Conservation (phyloP, 2,888 invertebrate genomes). For the Coenonympha arcania region DNA sequence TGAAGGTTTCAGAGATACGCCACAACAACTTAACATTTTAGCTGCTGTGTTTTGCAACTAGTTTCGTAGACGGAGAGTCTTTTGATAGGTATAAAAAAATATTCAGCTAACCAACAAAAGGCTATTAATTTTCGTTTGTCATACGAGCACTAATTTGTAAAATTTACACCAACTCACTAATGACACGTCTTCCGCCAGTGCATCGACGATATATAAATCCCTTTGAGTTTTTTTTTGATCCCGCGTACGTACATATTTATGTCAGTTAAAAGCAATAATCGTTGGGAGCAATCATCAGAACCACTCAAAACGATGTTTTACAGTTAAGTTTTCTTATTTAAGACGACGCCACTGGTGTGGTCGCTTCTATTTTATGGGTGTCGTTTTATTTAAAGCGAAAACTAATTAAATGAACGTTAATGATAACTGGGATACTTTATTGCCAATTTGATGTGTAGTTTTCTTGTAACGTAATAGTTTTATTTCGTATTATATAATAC, state of each 20-base stretch:
- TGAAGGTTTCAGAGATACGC: too few relatives aligned
- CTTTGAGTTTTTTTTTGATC: conserved; percentile 38
- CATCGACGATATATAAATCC: conserved; percentile 53
- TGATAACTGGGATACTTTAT: background rate
- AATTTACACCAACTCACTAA: conserved; percentile 64
- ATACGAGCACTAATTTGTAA: conserved; percentile 69
- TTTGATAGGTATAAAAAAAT: conserved; percentile 65
- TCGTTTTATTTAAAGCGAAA: conserved; percentile 1
- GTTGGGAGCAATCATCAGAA: conserved; percentile 50
- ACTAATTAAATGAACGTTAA: conserved; percentile 3
- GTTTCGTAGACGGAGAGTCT: background rate
- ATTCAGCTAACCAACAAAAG: conserved; percentile 39
- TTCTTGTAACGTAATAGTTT: background rate
- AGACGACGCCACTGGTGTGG: conserved; percentile 14
- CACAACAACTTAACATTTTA: too few relatives aligned
- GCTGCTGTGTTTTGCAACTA: too few relatives aligned
- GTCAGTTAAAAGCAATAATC: conserved; percentile 59
- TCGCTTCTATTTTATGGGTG: conserved; percentile 7
- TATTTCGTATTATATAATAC: background rate
- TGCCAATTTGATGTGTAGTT: background rate
- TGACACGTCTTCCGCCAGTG: conserved; percentile 64
- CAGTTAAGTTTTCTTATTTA: conserved; percentile 43
- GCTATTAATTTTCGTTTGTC: conserved; percentile 71
- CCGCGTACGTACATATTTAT: conserved; percentile 55
- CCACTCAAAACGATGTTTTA: conserved; percentile 53